These are phyloP conservation scores for Dendrocopos noguchii DNA, from an alignment of 2,113 vertebrate species.

Conservation along the genomic window DNA sequence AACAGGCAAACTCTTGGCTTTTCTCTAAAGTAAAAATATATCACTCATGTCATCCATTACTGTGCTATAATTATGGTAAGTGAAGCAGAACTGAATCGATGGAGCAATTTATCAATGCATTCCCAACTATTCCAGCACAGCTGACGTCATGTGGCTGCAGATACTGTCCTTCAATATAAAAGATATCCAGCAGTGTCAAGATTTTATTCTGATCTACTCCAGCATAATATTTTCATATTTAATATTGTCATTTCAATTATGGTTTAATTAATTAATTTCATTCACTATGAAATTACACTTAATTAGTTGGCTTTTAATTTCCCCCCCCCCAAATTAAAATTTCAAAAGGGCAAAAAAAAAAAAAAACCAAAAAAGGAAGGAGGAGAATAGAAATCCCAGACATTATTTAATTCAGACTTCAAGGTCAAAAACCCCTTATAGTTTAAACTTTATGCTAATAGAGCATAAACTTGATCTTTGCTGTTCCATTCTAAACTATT, in stretches of 20 bases:
- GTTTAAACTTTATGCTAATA: slow-evolving; percentile 72
- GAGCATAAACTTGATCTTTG: slow-evolving; percentile 71
- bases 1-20: slow-evolving; percentile 82
- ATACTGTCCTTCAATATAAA: slow-evolving; percentile 83
- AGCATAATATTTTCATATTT: slow-evolving; percentile 76
- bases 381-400: slow-evolving; percentile 55
- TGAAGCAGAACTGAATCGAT: slow-evolving; percentile 94
- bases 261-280: slow-evolving; percentile 83
- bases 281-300: slow-evolving; percentile 68
- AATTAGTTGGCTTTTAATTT: slow-evolving; percentile 69
- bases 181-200: slow-evolving; percentile 73
- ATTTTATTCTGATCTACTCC: slow-evolving; percentile 78
- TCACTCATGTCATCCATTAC: slow-evolving; percentile 92
- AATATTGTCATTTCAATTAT: slow-evolving; percentile 78
- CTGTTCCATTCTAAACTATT: slow-evolving; percentile 60
- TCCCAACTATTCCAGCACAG: slow-evolving; percentile 78
- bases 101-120: slow-evolving; percentile 94
- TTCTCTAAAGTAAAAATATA: slow-evolving; percentile 86
- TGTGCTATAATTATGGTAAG: slow-evolving; percentile 96
- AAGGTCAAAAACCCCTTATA: slow-evolving; percentile 62
- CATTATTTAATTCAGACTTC: slow-evolving; percentile 66
- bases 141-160: slow-evolving; percentile 82
- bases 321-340: slow-evolving; percentile 51
- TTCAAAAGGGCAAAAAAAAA: slow-evolving; percentile 36
- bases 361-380: background rate